phyloP scores from a whole-genome alignment of 2,888 invertebrate genomes.

The Orchesellides sinensis region DNA sequence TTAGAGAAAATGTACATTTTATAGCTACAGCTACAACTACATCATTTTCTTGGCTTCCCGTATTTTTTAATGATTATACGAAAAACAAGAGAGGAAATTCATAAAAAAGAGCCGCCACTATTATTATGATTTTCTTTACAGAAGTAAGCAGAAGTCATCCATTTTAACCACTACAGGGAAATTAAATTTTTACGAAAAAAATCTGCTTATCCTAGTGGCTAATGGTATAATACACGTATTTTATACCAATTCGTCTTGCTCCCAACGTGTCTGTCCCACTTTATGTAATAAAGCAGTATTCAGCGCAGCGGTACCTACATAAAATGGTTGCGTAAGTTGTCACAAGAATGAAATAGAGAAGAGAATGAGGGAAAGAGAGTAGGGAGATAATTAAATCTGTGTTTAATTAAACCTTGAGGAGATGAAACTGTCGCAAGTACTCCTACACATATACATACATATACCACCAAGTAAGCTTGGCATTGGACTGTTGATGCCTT shows the following conservation, averaged over 20 bases:
- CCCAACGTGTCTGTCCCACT: neutral
- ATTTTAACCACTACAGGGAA: too few species aligned
- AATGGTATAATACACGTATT: neutral
- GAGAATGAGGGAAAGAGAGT: constrained; percentile 8
- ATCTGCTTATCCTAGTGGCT: neutral
- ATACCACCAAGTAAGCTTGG: too few species aligned
- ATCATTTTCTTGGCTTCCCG: too few species aligned
- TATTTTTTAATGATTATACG: too few species aligned
- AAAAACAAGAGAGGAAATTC: too few species aligned
- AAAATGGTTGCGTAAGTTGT: neutral
- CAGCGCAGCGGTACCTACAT: neutral
- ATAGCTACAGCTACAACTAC: too few species aligned
- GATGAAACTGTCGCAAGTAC: constrained; percentile 48
- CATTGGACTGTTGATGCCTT: neutral
- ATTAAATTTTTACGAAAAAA: too few species aligned
- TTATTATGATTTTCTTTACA: too few species aligned
- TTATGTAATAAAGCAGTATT: neutral
- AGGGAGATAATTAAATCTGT: constrained; percentile 65
- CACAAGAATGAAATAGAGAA: neutral
- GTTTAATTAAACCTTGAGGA: constrained; percentile 68
- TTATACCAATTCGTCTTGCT: neutral
- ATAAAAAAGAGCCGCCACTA: too few species aligned
- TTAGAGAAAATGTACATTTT: too few species aligned
- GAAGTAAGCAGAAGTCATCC: too few species aligned
- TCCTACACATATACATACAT: constrained; percentile 14